phyloP scores from a whole-genome alignment of 1,140 invertebrate species.

The Drosophila mayri region DNA sequence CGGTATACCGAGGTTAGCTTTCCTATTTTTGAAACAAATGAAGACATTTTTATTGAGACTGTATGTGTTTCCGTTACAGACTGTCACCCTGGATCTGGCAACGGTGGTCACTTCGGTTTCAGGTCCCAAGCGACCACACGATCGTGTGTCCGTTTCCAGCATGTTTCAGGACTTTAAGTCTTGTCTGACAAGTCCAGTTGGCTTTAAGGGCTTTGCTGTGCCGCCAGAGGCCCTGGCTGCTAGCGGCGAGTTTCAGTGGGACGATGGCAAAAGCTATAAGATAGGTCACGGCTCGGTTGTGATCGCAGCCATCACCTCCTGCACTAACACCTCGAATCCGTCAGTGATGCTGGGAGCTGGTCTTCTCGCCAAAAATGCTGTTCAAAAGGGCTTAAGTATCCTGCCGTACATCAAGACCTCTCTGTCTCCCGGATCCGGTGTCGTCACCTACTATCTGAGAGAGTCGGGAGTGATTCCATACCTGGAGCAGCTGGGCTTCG shows the following conservation, averaged over 20 bases:
- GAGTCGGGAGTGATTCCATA: conserved; percentile 94
- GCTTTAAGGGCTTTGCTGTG: conserved; percentile 98
- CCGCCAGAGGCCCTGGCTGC: conserved; percentile 88
- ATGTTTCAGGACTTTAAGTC: conserved; percentile 96
- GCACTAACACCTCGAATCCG: conserved; percentile 99
- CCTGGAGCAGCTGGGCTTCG: conserved; percentile 95
- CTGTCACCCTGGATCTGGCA: conserved; percentile 94
- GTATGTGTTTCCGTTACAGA: conserved; percentile 84
- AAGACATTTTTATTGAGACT: neutral
- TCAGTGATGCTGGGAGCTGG: conserved; percentile 98
- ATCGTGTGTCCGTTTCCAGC: conserved; percentile 94
- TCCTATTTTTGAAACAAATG: neutral
- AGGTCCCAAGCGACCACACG: conserved; percentile 98
- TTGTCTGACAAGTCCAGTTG: conserved; percentile 95
- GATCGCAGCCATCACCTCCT: conserved; percentile 98
- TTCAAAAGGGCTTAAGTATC: conserved; percentile 94
- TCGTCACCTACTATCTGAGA: conserved; percentile 97
- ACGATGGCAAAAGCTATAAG: conserved; percentile 93
- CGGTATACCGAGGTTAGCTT: conserved; percentile 90
- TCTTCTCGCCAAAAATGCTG: conserved; percentile 97
- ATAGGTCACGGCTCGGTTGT: conserved; percentile 97
- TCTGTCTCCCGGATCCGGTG: conserved; percentile 97
- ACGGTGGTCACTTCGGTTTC: conserved; percentile 97
- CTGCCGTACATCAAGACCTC: conserved; percentile 98
- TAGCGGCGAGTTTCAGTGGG: conserved; percentile 91